These are phyloP conservation scores for Phrynosoma blainvillii DNA, from an alignment of 2,113 vertebrate genomes.

Conservation along the genomic window DNA sequence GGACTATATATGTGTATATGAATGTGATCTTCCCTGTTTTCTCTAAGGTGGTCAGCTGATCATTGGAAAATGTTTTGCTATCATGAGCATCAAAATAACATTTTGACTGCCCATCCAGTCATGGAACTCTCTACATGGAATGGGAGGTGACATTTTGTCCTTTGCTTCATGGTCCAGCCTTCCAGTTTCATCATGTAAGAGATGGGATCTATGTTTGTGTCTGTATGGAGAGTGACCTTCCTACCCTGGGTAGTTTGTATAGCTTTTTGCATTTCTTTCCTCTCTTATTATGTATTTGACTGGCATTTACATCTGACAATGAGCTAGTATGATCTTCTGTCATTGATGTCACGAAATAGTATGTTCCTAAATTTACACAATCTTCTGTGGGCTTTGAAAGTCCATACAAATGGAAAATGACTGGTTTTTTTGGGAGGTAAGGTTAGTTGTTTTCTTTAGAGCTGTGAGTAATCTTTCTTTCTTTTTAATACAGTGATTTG, in stretches of 20 bases:
- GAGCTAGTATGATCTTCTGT: background rate
- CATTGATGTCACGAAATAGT: background rate
- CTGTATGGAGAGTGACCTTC: background rate
- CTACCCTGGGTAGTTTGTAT: background rate
- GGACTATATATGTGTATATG: too few species aligned
- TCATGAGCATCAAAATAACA: too few species aligned
- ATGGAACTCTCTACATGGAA: too few species aligned
- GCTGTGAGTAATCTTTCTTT: too few species aligned
- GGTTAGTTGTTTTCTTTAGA: too few species aligned
- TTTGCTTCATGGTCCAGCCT: background rate
- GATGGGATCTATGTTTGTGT: background rate
- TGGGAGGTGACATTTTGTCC: too few species aligned
- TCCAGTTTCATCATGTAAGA: background rate
- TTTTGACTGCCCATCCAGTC: too few species aligned
- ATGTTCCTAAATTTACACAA: background rate
- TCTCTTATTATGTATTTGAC: background rate
- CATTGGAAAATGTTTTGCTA: too few species aligned
- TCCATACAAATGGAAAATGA: background rate
- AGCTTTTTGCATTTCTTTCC: background rate
- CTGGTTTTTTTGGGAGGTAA: too few species aligned
- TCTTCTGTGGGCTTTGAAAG: background rate
- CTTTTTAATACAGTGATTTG: background rate
- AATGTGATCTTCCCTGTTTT: too few species aligned
- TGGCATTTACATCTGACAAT: background rate
- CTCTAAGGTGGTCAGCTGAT: too few species aligned